These are phyloP conservation scores for Andrena bucephala DNA, from an alignment of 2,888 invertebrate species.

Conservation along the genomic window DNA sequence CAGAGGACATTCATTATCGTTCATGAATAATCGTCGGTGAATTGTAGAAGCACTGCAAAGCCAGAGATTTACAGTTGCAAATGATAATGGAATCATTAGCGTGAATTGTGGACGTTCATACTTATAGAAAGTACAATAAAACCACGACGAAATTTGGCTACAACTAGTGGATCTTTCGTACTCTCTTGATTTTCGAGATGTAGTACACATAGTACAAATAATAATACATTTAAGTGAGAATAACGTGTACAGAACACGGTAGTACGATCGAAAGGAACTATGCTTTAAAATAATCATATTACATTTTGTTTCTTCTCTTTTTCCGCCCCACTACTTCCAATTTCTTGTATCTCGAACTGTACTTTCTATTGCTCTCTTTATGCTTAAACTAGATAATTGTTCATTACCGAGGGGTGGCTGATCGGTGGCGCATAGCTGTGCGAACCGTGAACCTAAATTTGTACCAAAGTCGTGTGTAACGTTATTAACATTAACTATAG, in stretches of 20 bases:
- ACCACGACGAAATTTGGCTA: conserved; percentile 18
- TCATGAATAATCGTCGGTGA: conserved; percentile 5
- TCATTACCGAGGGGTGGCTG: conserved; percentile 22
- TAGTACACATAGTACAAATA: conserved; percentile 44
- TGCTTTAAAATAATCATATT: conserved; percentile 17
- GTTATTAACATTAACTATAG: conserved; percentile 49
- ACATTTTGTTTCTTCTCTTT: background rate
- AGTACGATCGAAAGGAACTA: background rate
- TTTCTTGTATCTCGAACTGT: conserved; percentile 28
- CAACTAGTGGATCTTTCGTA: conserved; percentile 25
- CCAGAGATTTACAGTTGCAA: conserved; percentile 7
- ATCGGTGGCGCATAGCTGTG: conserved; percentile 37
- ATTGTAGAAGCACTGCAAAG: conserved; percentile 7
- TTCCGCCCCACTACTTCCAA: conserved; percentile 26
- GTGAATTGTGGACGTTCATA: conserved; percentile 19
- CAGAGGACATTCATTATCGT: conserved; percentile 13
- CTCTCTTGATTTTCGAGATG: conserved; percentile 37
- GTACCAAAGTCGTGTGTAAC: conserved; percentile 67
- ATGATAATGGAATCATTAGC: conserved; percentile 10
- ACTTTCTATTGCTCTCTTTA: conserved; percentile 52
- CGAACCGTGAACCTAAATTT: conserved; percentile 49
- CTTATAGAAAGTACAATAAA: conserved; percentile 40
- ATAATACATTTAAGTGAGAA: conserved; percentile 21
- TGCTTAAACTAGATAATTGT: conserved; percentile 37
- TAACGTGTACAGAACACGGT: conserved; percentile 21